Percentiles rank a stretch among this genome's conserved stretches.
Conservation (phyloP, 2,113 vertebrate species). For the Peucedramus taeniatus region DNA sequence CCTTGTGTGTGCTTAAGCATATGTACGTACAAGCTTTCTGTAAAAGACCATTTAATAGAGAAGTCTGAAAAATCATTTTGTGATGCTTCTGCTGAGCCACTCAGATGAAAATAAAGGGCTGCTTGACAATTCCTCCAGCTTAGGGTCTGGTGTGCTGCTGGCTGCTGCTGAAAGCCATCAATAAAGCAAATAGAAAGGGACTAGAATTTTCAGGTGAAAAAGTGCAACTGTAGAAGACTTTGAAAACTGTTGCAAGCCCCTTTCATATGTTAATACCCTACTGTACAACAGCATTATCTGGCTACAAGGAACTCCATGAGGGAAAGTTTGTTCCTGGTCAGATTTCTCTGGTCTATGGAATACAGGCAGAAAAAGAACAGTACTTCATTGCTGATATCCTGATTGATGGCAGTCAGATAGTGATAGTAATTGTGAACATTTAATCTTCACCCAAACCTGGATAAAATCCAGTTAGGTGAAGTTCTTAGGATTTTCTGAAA, state of each 20-base stretch:
- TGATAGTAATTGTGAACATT: background rate
- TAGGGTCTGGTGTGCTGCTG: background rate
- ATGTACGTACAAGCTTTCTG: background rate
- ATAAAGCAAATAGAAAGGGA: background rate
- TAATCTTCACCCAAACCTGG: background rate
- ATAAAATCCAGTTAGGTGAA: background rate
- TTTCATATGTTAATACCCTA: background rate
- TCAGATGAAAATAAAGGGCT: background rate
- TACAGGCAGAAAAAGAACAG: background rate
- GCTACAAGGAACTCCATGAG: background rate
- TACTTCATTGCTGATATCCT: background rate
- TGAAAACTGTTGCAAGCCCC: background rate
- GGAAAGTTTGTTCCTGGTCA: background rate
- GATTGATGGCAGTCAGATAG: background rate
- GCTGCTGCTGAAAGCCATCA: background rate
- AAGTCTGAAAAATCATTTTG: background rate
- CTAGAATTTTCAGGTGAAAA: background rate
- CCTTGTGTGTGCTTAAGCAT: background rate
- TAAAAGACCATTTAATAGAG: background rate
- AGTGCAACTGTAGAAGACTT: background rate
- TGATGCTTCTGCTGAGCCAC: constrained; percentile 34
- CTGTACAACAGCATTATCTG: background rate
- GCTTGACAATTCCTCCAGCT: background rate
- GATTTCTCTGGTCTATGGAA: background rate
- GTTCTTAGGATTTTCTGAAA: background rate